Evolutionary conservation across 2,888 invertebrate species (phyloP), one percentile per base, ranked within the genome.

Genomic region (Diplazon laetatorius): DNA sequence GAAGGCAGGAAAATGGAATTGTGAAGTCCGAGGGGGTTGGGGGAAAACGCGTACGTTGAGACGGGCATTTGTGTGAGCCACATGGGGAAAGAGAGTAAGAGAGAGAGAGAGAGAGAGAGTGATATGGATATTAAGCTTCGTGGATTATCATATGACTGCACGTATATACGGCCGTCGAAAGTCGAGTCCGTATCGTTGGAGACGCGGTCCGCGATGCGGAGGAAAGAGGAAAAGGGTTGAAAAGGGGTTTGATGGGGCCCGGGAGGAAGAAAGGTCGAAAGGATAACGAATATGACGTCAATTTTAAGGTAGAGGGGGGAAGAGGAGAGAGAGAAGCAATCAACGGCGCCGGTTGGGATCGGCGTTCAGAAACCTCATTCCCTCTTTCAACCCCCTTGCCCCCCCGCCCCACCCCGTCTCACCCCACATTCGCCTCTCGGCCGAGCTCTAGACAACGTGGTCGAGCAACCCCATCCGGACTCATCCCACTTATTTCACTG

Each of bases 211-310:
- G 48, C 30, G 68, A 62, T 44, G 35, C 42, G 30, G 57, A 66
- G 55, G 46, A 52, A 42, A 50, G 8, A 30, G 44, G 12, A 42
- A 76, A 76, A 75, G 74, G 77, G 72, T 72, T 74, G 75, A 70
- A 75, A 63, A 76, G 75, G 60, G 71, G 72, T 66, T n/a, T n/a
- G n/a, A 75, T 62, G 68, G 68, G 81, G 80, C 82, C 83, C 80
- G 82, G n/a, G 80, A 82, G 88, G 86, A 89, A 88, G 87, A 88
- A 90, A 89, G 90, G 89, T 89, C 87, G 86, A 87, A 88, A 88
- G 89, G 89, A 89, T 89, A 90, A 90, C 89, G 89, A 89, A 89
- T 89, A 90, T 89, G 87, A 90, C 88, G 88, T 88, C 89, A 88
- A 90, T 90, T 89, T 90, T 89, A 87, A 88, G 88, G 87, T 86